Percentiles rank a stretch among this genome's conserved stretches.
Evolutionary conservation across 2,888 invertebrate species (phyloP).

Genomic region (Netelia inedita): DNA sequence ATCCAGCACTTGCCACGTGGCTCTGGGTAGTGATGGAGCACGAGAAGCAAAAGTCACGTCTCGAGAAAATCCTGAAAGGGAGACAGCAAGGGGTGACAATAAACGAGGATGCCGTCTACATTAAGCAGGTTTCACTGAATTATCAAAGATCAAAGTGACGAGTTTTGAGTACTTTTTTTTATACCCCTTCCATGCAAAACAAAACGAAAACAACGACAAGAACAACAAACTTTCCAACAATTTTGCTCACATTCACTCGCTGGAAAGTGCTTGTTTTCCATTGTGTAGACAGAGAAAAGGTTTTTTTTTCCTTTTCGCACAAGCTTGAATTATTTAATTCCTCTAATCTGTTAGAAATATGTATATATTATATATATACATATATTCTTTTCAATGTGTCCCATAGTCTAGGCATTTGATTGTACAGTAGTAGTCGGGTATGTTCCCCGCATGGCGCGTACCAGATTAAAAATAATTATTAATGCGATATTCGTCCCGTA

Average conservation of each 20-base stretch:
- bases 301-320: neutral
- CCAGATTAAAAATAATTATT: constrained; percentile 28
- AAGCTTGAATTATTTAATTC: neutral
- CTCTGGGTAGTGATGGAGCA: constrained; percentile 85
- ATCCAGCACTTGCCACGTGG: constrained; percentile 86
- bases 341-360: neutral
- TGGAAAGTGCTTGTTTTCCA: constrained; percentile 43
- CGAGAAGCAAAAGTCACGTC: constrained; percentile 82
- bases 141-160: constrained; percentile 62
- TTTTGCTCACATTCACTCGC: constrained; percentile 23
- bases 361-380: too few species aligned
- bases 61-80: constrained; percentile 79
- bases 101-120: constrained; percentile 81
- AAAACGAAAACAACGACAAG: neutral
- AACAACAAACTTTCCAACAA: neutral
- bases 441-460: constrained; percentile 59
- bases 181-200: constrained; percentile 14
- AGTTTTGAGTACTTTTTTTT: constrained; percentile 65
- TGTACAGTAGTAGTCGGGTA: constrained; percentile 18
- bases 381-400: constrained; percentile 14
- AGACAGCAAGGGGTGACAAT: constrained; percentile 79
- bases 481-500: constrained; percentile 28
- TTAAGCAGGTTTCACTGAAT: constrained; percentile 77
- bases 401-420: constrained; percentile 41
- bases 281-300: constrained; percentile 1